These are phyloP conservation scores for Drosophila nikananu DNA, from an alignment of 1,140 invertebrate species.

Conservation along the genomic window DNA sequence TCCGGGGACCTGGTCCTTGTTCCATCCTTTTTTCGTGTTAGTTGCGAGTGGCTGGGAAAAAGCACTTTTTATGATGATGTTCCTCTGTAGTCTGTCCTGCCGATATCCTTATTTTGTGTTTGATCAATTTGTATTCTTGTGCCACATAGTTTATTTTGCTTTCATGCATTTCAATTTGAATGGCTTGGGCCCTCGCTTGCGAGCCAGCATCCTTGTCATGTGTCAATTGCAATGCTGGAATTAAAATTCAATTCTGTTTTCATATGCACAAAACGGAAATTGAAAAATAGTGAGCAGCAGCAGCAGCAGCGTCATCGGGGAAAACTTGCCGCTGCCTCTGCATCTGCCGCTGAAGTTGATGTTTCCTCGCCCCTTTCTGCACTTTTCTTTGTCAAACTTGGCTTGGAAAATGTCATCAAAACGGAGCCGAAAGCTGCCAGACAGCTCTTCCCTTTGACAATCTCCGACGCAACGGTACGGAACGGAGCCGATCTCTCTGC, in stretches of 20 bases:
- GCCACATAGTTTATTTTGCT: constrained; percentile 73
- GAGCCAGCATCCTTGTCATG: constrained; percentile 62
- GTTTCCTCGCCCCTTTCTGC: neutral
- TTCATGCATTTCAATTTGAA: constrained; percentile 78
- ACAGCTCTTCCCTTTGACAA: constrained; percentile 45
- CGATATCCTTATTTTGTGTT: constrained; percentile 55
- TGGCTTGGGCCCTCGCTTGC: constrained; percentile 3
- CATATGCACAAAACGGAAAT: constrained; percentile 75
- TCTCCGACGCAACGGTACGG: constrained; percentile 15
- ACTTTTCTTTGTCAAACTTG: constrained; percentile 9
- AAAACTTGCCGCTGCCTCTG: constrained; percentile 28
- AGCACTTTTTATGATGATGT: constrained; percentile 74
- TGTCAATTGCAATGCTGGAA: constrained; percentile 76
- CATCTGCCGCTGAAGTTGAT: constrained; percentile 18
- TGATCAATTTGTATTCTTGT: constrained; percentile 82
- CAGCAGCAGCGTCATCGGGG: constrained; percentile 16
- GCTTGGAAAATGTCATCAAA: constrained; percentile 34
- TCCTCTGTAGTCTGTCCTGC: constrained; percentile 6
- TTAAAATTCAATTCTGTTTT: constrained; percentile 80
- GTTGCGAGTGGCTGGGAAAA: constrained; percentile 63
- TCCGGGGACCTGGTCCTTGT: constrained; percentile 51
- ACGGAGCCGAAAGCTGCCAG: constrained; percentile 31
- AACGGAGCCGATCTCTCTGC: constrained; percentile 2
- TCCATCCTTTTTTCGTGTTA: constrained; percentile 46
- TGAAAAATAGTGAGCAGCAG: constrained; percentile 48